Evolutionary conservation across 2,797 vertebrate genomes (phyloP).

Genomic region (Catharus ustulatus): DNA sequence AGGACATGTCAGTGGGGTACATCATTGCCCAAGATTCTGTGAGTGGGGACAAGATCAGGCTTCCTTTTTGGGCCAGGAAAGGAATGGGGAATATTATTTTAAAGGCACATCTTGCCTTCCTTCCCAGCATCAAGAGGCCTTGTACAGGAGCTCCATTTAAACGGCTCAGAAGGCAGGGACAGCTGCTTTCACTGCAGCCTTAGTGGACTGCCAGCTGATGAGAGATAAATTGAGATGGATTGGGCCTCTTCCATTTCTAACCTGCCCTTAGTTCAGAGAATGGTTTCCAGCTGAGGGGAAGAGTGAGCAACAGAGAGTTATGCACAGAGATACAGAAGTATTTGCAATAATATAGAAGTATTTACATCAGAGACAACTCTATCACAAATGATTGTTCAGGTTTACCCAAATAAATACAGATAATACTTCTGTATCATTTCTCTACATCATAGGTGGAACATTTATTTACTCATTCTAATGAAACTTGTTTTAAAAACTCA

Average conservation of each 20-base stretch:
- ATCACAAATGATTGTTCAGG: background rate
- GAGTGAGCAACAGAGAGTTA: background rate
- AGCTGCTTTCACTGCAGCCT: background rate
- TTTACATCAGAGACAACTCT: background rate
- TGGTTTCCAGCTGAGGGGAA: background rate
- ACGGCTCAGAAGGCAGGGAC: background rate
- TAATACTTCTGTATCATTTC: background rate
- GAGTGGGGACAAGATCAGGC: background rate
- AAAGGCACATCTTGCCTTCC: background rate
- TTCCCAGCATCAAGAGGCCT: background rate
- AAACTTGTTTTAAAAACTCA: background rate
- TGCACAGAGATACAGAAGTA: background rate
- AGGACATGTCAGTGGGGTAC: background rate
- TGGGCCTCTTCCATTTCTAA: background rate
- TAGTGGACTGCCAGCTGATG: background rate
- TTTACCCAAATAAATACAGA: background rate
- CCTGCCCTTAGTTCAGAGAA: background rate
- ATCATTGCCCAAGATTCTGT: background rate
- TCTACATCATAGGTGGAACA: background rate
- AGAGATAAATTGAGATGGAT: background rate
- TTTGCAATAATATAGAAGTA: background rate
- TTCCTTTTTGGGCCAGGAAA: background rate
- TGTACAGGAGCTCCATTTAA: accelerated
- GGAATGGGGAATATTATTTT: background rate
- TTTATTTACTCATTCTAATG: background rate